Evolutionary conservation across 2,113 vertebrate genomes (phyloP), one percentile per base, ranked within the genome.

Genomic region (Athene noctua): DNA sequence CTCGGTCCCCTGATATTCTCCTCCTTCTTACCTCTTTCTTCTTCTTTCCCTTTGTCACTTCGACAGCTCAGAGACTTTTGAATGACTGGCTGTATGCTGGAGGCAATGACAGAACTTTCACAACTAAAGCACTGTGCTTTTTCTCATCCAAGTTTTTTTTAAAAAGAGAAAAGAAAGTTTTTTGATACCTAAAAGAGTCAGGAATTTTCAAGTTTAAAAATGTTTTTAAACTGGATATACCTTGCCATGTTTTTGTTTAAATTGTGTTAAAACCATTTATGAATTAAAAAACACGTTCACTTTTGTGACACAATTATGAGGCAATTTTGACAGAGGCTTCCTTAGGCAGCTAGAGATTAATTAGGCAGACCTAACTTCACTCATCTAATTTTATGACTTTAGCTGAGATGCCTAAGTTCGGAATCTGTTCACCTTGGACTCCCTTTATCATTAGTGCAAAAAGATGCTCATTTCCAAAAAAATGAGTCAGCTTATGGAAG

Each of bases 11-110:
- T 80, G 38, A 34, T 66, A 46, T 22, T 80, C 32, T 54, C 54
- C 18, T 14, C 8, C 5, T 42, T 86, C 75, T 89, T 36, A 86
- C 22, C 3, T 72, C 36, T 59, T 72, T 86, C 20, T 86, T 80
- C 32, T 80, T 47, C 63, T 85, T 95, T 89, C 36, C 46, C 40
- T 85, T 92, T 1, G 4, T 72, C 58, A 77, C 30, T 84, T 61
- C 80, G 62, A 91, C 58, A 91, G 40, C 34, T 91, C 32, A 68
- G 61, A 91, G 74, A 68, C 25, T 88, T 97, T 85, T 90, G 70
- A 87, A 44, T 86, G 77, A 84, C 63, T 91, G 58, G 8, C 66
- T 82, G 55, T 52, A 30, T 46, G 51, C 80, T 86, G 32, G 70
- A 86, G 74, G 90, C 78, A 86, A 78, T 10, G 23, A n/a, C 2